Evolutionary conservation across 2,888 invertebrate genomes (phyloP).

Genomic region (Pollenia griseotomentosa): DNA sequence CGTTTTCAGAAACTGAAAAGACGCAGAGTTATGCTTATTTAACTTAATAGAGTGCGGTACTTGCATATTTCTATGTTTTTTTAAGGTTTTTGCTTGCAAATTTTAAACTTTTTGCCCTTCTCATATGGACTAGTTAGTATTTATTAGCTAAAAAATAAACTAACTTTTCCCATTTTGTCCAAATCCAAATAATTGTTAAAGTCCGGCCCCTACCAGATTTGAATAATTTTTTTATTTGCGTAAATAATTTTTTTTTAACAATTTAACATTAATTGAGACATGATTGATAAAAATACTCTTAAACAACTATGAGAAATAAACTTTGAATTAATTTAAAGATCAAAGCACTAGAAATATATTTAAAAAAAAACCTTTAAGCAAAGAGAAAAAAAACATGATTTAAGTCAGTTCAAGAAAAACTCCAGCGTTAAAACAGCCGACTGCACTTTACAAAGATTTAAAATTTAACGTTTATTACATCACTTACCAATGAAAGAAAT

Average conservation of each 20-base stretch:
- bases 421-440: conserved; percentile 32
- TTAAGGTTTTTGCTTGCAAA: no score
- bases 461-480: conserved; percentile 57
- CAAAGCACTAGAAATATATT: conserved; percentile 1
- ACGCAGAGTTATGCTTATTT: no score
- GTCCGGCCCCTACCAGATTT: neutral
- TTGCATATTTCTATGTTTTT: no score
- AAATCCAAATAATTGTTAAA: no score
- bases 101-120: no score
- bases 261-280: conserved; percentile 41
- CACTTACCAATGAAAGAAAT: conserved; percentile 61
- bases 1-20: no score
- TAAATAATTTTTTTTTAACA: conserved; percentile 21
- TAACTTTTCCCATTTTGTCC: no score
- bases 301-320: conserved; percentile 31
- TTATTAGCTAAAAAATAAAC: no score
- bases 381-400: conserved; percentile 18
- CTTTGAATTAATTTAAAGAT: neutral
- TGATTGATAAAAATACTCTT: conserved; percentile 34
- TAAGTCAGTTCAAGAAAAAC: conserved; percentile 26
- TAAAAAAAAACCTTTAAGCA: conserved; percentile 2
- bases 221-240: neutral
- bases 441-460: conserved; percentile 17
- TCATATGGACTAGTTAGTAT: no score
- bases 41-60: no score